phyloP scores from a whole-genome alignment of 1,140 invertebrate genomes.

The Brachionus plicatilis region DNA sequence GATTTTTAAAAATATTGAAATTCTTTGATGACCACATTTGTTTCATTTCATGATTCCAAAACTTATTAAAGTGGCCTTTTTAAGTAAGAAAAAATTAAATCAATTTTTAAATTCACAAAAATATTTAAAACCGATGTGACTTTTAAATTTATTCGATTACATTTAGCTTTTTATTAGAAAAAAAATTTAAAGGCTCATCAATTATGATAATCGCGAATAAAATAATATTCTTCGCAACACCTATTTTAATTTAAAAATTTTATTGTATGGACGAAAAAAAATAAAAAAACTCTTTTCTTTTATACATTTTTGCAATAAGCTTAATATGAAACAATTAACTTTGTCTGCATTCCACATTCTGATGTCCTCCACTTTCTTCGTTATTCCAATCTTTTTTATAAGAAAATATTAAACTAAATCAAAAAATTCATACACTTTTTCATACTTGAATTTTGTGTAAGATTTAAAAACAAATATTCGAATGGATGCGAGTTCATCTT shows the following conservation, averaged over 20 bases:
- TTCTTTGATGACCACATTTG: too few relatives aligned
- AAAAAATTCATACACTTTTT: not conserved
- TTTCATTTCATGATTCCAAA: too few relatives aligned
- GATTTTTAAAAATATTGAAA: too few relatives aligned
- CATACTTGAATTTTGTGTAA: conserved; percentile 17
- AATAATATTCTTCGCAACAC: not conserved
- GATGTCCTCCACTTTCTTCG: not conserved
- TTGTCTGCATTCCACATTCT: conserved; percentile 16
- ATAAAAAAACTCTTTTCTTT: not conserved
- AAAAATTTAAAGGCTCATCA: not conserved
- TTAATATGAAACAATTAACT: not conserved
- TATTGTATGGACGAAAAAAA: not conserved
- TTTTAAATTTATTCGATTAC: too few relatives aligned
- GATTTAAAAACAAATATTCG: conserved; percentile 36
- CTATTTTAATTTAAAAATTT: not conserved
- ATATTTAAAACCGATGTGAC: not conserved
- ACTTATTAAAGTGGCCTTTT: not conserved
- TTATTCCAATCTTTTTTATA: conserved; percentile 9
- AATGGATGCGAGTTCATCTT: conserved; percentile 39
- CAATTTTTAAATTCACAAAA: not conserved
- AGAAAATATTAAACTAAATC: not conserved
- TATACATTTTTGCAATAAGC: not conserved
- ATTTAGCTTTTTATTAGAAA: not conserved
- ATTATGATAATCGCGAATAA: not conserved
- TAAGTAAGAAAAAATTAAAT: not conserved